Base-by-base conservation (phyloP, 2,888 invertebrate species). In the Emmelina monodactyla region DNA sequence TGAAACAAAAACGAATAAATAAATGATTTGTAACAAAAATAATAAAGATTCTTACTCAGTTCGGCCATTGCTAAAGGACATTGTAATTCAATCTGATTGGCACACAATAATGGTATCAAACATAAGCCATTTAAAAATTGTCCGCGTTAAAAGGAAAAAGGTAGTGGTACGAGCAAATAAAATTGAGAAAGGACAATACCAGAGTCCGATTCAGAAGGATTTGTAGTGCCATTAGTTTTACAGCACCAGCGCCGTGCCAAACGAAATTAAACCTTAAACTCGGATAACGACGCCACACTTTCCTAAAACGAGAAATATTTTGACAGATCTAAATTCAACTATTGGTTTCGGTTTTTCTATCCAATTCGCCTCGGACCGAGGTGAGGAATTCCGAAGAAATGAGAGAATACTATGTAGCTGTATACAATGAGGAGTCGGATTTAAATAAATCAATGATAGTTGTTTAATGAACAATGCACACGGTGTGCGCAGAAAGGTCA, bases 31-130 rank as follows among this genome's bases (percentile, higher is more conserved):
- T 63, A 60, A 66, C 59, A 66, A 68, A 69, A 71, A 69, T 62
- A 69, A 63, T 61, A 67, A 61, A 67, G 58, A 64, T 66, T 66
- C 66, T n/a, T n/a, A n/a, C 62, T 57, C 64, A 63, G 70, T 68
- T 75, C 76, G 72, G 73, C 55, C 58, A 58, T 61, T 54, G 60
- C 55, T 64, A 78, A 76, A 73, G 71, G 75, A 79, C 76, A 78
- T 76, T 78, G 78, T 79, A 78, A 76, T 76, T 79, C 79, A 76
- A 61, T 49, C 65, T 76, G 79, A 79, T 78, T 79, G 79, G 78
- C 78, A 79, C 72, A 79, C 79, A 79, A 79, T 79, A 79, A 78
- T 75, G 72, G 75, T 75, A 73, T 76, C 78, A 78, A 76, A 71
- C 68, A 67, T 73, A 68, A 65, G 69, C 72, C 73, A 70, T 76